These are phyloP conservation scores for Argyra leucocephala DNA, from an alignment of 2,888 invertebrate species.

Conservation along the genomic window DNA sequence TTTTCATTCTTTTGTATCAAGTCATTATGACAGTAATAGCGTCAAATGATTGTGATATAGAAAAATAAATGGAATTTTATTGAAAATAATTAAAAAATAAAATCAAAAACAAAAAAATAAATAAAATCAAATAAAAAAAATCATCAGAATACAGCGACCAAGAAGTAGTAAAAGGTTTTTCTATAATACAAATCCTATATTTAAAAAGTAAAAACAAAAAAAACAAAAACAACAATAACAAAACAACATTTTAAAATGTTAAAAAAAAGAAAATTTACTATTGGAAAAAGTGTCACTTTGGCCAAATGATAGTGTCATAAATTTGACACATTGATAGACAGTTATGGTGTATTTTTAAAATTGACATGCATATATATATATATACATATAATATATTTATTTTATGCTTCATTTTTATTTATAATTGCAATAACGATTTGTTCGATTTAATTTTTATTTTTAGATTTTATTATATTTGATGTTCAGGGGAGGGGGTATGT, in stretches of 20 bases:
- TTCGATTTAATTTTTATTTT: not conserved
- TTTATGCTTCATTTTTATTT: not conserved
- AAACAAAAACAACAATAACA: not conserved
- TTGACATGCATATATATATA: constrained; percentile 4
- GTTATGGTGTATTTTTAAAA: not conserved
- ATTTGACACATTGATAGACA: constrained; percentile 8
- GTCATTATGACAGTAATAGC: not conserved
- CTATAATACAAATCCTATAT: not conserved
- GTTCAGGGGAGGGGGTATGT: too few species aligned
- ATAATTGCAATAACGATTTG: not conserved
- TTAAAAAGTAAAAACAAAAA: not conserved
- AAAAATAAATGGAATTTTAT: not conserved
- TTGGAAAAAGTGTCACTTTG: not conserved
- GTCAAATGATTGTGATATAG: not conserved
- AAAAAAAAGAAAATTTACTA: not conserved
- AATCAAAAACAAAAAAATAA: too few species aligned
- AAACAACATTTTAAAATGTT: not conserved
- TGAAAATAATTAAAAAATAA: not conserved
- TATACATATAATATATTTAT: not conserved
- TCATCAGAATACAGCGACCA: not conserved
- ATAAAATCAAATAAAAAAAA: too few species aligned
- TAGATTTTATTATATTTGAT: too few species aligned
- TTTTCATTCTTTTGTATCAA: not conserved
- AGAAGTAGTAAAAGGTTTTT: not conserved
- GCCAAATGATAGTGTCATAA: constrained; percentile 7